phyloP scores from a whole-genome alignment of 2,113 vertebrate species.

The Odocoileus hemionus region DNA sequence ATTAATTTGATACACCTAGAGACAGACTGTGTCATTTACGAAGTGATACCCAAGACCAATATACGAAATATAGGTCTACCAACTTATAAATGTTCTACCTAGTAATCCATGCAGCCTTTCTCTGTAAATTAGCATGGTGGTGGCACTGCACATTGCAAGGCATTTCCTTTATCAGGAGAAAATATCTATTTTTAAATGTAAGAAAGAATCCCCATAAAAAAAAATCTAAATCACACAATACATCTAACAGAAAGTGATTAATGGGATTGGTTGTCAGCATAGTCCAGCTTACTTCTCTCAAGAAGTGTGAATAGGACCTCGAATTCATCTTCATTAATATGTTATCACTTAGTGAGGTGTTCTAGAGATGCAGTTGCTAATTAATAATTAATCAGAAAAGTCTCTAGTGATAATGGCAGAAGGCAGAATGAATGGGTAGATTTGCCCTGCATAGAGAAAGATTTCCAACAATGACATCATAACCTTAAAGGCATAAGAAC shows the following conservation, averaged over 20 bases:
- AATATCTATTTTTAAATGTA: conserved; percentile 48
- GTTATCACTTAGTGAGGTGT: not conserved
- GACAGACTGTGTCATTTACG: not conserved
- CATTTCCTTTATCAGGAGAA: conserved; percentile 44
- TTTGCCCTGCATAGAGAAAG: not conserved
- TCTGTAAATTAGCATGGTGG: conserved; percentile 8
- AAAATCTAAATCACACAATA: not conserved
- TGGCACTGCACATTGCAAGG: conserved; percentile 30
- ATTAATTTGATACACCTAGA: conserved; percentile 27
- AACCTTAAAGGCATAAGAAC: not conserved
- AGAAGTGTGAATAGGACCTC: conserved; percentile 6
- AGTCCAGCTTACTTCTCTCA: conserved; percentile 20
- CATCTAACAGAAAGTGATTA: conserved; percentile 56
- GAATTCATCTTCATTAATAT: conserved; percentile 63
- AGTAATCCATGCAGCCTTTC: not conserved
- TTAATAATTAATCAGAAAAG: conserved; percentile 53
- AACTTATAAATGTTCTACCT: not conserved
- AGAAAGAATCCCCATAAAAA: conserved; percentile 51
- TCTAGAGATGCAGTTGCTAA: conserved; percentile 1
- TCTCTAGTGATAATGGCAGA: not conserved
- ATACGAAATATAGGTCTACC: not conserved
- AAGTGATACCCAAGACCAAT: not conserved
- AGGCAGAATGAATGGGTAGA: not conserved
- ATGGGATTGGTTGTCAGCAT: not conserved
- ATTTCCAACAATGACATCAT: not conserved